phyloP scores from a whole-genome alignment of 2,797 vertebrate genomes.

The Myripristis murdjan region DNA sequence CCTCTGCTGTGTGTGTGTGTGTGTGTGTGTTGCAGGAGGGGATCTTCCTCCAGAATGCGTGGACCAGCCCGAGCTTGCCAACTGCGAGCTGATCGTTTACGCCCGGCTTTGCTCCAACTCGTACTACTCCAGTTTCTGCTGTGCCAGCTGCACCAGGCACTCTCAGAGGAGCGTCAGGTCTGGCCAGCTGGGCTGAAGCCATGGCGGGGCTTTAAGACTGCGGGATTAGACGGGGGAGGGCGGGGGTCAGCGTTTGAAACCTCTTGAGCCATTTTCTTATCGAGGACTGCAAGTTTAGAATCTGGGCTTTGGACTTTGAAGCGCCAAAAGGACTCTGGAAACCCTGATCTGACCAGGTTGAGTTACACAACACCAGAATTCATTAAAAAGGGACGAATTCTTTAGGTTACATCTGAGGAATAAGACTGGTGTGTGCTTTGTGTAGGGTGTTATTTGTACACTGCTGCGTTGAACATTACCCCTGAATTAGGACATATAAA shows the following conservation, averaged over 20 bases:
- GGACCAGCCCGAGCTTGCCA: constrained; percentile 95
- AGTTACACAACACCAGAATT: constrained; percentile 1
- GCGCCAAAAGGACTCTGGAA: constrained; percentile 52
- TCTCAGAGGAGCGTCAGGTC: constrained; percentile 52
- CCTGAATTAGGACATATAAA: constrained; percentile 33
- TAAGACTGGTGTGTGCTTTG: constrained; percentile 11
- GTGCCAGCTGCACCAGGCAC: constrained; percentile 91
- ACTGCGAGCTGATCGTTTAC: constrained; percentile 94
- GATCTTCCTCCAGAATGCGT: constrained; percentile 82
- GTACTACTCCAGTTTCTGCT: constrained; percentile 97
- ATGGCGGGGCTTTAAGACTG: not conserved
- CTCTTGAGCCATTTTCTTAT: not conserved
- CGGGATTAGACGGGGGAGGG: not conserved
- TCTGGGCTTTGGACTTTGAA: constrained; percentile 18
- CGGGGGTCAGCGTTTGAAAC: not conserved
- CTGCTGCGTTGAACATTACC: constrained; percentile 21
- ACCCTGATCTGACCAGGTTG: constrained; percentile 3
- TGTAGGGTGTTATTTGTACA: constrained; percentile 37
- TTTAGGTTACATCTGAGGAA: constrained; percentile 21
- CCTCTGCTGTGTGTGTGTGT: no score
- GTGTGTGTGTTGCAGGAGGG: constrained; percentile 4
- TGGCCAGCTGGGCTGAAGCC: constrained; percentile 48
- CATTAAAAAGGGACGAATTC: constrained; percentile 2
- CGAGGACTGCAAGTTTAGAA: not conserved
- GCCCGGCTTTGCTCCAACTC: constrained; percentile 92